A percentile compares a stretch with the other conserved stretches of the same genome.
Conservation (phyloP, 2,113 vertebrate genomes). For the Excalfactoria chinensis region DNA sequence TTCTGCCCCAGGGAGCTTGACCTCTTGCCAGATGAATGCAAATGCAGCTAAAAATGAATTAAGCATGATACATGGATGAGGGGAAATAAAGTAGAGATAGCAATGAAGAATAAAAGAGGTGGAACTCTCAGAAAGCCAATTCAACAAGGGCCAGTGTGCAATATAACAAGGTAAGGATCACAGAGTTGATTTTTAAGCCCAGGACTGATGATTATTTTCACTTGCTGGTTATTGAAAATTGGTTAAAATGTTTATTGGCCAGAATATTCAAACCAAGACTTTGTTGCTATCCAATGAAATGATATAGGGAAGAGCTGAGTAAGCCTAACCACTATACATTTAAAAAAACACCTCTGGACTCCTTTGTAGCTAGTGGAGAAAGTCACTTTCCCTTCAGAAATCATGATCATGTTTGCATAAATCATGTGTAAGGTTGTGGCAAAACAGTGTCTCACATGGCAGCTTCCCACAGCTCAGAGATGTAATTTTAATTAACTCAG, state of each 20-base stretch:
- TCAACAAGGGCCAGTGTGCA: background rate
- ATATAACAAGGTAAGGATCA: background rate
- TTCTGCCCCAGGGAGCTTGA: background rate
- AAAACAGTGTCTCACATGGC: background rate
- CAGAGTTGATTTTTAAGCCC: background rate
- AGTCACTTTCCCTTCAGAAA: background rate
- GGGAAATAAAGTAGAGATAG: background rate
- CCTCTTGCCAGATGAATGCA: background rate
- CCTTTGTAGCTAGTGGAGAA: background rate
- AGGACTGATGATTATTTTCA: background rate
- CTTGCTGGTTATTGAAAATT: background rate
- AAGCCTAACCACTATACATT: background rate
- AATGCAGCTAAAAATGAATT: conserved; percentile 9
- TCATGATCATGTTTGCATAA: background rate
- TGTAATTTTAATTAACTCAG: background rate
- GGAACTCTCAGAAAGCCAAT: background rate
- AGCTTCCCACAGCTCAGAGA: background rate
- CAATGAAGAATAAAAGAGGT: background rate
- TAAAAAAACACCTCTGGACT: background rate
- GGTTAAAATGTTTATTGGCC: background rate
- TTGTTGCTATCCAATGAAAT: background rate
- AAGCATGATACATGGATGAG: background rate
- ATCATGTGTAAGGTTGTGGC: background rate
- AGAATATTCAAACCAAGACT: background rate
- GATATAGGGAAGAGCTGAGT: background rate